Conservation (phyloP, 2,113 vertebrate species). For the Thalassoma bifasciatum region DNA sequence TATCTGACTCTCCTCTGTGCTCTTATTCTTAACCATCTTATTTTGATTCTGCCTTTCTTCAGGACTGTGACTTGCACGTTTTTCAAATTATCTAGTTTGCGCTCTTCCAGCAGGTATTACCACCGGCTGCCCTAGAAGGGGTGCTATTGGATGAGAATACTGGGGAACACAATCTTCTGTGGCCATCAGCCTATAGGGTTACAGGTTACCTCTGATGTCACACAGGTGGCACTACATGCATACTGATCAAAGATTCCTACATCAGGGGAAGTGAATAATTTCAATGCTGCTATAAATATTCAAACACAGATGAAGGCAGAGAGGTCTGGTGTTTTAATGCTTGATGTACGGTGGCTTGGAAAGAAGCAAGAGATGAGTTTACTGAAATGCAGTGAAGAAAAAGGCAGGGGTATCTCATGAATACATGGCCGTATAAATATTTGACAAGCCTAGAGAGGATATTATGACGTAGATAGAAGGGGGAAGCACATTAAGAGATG, state of each 20-base stretch:
- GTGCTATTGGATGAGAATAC: constrained; percentile 28
- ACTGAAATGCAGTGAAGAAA: background rate
- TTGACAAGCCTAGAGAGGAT: background rate
- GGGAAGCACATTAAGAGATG: background rate
- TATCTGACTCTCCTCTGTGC: constrained; percentile 2
- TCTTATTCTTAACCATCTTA: constrained; percentile 11
- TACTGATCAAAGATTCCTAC: constrained; percentile 32
- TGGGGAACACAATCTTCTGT: constrained; percentile 47
- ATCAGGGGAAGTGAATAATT: constrained; percentile 27
- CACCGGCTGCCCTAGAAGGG: constrained; percentile 40
- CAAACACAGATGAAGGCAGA: constrained; percentile 8
- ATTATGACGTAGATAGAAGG: background rate
- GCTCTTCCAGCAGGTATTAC: constrained; percentile 22
- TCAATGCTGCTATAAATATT: constrained; percentile 38
- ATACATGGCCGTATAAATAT: background rate
- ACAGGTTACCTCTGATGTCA: constrained; percentile 61
- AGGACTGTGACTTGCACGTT: background rate
- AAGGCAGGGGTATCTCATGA: background rate
- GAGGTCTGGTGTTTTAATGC: constrained; percentile 5
- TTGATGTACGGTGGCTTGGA: background rate
- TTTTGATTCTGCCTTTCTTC: constrained; percentile 11
- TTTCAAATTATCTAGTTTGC: constrained; percentile 9
- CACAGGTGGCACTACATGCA: constrained; percentile 37
- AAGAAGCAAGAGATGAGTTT: constrained; percentile 6
- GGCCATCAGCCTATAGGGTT: constrained; percentile 46